Percentiles rank a stretch among this genome's conserved stretches.
phyloP scores from a whole-genome alignment of 2,797 vertebrate species.

The Peromyscus attwateri region DNA sequence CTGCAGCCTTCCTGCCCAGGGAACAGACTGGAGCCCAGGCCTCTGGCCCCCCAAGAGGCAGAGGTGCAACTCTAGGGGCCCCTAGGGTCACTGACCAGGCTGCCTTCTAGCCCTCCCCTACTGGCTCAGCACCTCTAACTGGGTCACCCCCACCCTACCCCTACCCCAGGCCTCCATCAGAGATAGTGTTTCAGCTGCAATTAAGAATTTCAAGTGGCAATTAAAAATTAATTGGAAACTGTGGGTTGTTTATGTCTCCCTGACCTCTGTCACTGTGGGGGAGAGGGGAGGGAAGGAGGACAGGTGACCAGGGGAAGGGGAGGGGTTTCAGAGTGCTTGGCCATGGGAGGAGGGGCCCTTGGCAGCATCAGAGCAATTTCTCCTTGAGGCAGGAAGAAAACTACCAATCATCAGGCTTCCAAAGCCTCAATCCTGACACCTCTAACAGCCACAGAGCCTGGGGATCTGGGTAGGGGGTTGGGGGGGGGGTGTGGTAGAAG shows the following conservation, averaged over 20 bases:
- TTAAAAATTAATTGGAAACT: constrained; percentile 84
- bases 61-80: neutral
- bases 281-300: neutral
- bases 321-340: neutral
- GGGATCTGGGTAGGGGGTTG: neutral
- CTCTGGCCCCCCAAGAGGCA: neutral
- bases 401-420: neutral
- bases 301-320: constrained; percentile 39
- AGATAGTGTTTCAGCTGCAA: constrained; percentile 72
- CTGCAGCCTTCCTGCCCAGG: neutral
- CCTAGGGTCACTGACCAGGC: neutral
- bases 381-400: neutral
- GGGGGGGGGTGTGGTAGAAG: neutral
- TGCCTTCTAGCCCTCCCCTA: neutral
- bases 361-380: neutral
- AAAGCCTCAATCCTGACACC: neutral
- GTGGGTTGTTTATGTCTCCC: constrained; percentile 80
- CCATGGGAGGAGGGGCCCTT: neutral
- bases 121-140: constrained; percentile 61
- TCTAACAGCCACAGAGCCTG: neutral
- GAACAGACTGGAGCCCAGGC: neutral
- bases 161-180: constrained; percentile 22
- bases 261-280: constrained; percentile 63
- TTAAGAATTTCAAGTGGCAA: constrained; percentile 82
- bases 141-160: constrained; percentile 67